Conservation (phyloP, 2,113 vertebrate genomes). For the Heterocephalus glaber region DNA sequence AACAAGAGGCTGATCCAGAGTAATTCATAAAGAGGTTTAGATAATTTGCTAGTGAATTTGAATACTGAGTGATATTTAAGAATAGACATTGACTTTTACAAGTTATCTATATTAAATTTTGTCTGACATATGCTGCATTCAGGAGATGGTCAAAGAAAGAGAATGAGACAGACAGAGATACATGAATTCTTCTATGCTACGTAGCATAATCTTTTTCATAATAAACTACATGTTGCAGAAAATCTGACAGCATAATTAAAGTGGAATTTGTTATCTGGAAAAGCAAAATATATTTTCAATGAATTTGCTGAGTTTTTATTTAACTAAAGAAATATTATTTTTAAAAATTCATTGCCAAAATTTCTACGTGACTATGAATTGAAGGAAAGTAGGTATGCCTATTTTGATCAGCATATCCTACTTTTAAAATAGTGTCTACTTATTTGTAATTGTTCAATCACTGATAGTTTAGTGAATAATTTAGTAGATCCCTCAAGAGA, state of each 20-base stretch:
- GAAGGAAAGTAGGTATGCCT: background rate
- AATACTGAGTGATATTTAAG: background rate
- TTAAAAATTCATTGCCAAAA: background rate
- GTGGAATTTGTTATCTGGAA: background rate
- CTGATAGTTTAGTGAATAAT: background rate
- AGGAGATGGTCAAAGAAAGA: background rate
- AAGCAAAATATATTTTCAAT: background rate
- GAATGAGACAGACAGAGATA: background rate
- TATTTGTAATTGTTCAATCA: background rate
- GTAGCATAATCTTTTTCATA: background rate
- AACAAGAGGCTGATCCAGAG: background rate
- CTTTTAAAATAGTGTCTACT: background rate
- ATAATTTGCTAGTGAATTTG: background rate
- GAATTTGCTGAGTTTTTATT: background rate
- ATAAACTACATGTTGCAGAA: background rate
- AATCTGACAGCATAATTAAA: background rate
- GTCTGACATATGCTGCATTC: background rate
- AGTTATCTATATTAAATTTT: background rate
- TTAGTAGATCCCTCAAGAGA: background rate
- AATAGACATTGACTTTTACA: background rate
- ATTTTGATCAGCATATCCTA: background rate
- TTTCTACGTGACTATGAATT: background rate
- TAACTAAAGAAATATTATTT: background rate
- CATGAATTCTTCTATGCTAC: background rate
- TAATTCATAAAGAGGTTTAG: background rate